Percentiles rank a stretch among this genome's conserved stretches.
Conservation (phyloP, 2,113 vertebrate species). For the Leuciscus idus region DNA sequence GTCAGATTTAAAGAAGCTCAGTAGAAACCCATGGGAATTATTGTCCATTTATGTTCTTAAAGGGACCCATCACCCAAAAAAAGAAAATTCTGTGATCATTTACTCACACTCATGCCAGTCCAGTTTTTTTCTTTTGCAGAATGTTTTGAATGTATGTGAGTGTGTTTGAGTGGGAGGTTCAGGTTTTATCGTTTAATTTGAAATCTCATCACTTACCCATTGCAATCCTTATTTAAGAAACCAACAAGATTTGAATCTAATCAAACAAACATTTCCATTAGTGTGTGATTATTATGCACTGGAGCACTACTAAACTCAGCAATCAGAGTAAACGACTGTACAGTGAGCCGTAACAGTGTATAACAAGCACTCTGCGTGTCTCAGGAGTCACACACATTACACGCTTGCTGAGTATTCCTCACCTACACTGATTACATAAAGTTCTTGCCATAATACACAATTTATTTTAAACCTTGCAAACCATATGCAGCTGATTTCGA, state of each 20-base stretch:
- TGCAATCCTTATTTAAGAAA: not conserved
- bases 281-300: conserved; percentile 24
- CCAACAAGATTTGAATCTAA: not conserved
- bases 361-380: not conserved
- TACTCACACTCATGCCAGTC: not conserved
- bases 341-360: not conserved
- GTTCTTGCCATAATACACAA: not conserved
- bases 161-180: not conserved
- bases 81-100: not conserved
- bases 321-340: conserved; percentile 5
- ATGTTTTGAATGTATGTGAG: not conserved
- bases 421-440: not conserved
- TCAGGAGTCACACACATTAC: not conserved
- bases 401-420: not conserved
- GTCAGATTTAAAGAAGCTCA: not conserved
- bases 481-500: not conserved
- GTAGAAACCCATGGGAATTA: not conserved
- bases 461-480: not conserved
- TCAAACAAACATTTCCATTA: conserved; percentile 17
- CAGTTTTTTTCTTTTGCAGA: not conserved
- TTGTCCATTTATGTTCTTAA: not conserved
- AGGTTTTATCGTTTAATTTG: not conserved
- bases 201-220: not conserved
- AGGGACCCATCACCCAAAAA: not conserved
- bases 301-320: not conserved